Evolutionary conservation across 2,797 vertebrate genomes (phyloP).

Genomic region (Picus viridis): DNA sequence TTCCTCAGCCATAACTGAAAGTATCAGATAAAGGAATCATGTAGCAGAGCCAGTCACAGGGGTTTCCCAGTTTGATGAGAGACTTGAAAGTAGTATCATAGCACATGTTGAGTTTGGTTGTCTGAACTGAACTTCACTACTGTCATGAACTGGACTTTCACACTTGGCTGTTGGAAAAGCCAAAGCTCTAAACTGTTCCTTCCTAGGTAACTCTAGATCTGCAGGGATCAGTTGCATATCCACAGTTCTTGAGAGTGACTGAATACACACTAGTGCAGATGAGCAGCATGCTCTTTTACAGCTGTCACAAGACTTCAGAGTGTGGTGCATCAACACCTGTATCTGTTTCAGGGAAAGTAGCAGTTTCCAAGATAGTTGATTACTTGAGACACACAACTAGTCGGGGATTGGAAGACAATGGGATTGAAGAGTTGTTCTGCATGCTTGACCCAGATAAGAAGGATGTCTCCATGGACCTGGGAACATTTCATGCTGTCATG

Average conservation of each 20-base stretch:
- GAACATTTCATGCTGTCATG: conserved; percentile 87
- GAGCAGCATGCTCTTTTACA: rapidly evolving
- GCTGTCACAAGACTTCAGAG: not conserved
- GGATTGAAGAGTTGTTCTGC: conserved; percentile 87
- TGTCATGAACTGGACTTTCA: not conserved
- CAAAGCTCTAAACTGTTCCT: not conserved
- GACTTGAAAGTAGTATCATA: not conserved
- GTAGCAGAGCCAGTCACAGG: not conserved
- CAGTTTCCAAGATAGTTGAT: conserved; percentile 87
- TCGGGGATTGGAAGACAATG: conserved; percentile 83
- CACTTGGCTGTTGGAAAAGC: not conserved
- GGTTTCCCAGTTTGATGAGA: not conserved
- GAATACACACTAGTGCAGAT: not conserved
- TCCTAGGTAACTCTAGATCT: not conserved
- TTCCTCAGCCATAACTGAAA: not conserved
- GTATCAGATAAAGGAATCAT: not conserved
- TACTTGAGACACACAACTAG: conserved; percentile 86
- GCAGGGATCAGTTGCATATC: not conserved
- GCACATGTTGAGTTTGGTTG: not conserved
- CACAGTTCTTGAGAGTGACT: not conserved
- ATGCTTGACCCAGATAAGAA: conserved; percentile 89
- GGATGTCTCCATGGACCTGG: conserved; percentile 87
- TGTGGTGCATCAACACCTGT: not conserved
- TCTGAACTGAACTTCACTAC: not conserved
- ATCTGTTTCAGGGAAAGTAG: conserved; percentile 84